These are phyloP conservation scores for Xestia xanthographa DNA, from an alignment of 2,888 invertebrate genomes.

Conservation along the genomic window DNA sequence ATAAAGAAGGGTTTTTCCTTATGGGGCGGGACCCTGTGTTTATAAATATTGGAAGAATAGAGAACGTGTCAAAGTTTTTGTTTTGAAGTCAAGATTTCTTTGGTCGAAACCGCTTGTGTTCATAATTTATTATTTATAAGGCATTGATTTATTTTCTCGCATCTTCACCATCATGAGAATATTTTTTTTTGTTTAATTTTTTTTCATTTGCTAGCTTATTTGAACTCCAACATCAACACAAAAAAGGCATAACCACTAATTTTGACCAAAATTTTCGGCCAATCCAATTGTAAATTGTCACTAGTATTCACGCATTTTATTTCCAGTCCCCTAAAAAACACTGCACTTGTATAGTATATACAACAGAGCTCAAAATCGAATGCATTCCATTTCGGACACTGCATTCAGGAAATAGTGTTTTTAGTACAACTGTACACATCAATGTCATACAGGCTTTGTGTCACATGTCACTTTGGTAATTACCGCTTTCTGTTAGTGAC, in stretches of 20 bases:
- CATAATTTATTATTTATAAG: neutral
- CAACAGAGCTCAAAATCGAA: conserved; percentile 32
- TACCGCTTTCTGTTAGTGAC: conserved; percentile 67
- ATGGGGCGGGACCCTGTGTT: neutral
- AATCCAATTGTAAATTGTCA: conserved; percentile 62
- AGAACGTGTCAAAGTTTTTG: neutral
- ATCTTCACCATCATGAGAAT: neutral
- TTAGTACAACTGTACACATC: conserved; percentile 64
- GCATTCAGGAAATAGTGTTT: conserved; percentile 38
- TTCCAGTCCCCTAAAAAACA: neutral
- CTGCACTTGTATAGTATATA: neutral
- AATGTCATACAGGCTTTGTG: conserved; percentile 65
- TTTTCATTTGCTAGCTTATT: neutral
- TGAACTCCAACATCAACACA: neutral
- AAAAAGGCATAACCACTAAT: conserved; percentile 38
- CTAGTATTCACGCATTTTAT: conserved; percentile 16
- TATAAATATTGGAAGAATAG: conserved; percentile 15
- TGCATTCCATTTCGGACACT: neutral
- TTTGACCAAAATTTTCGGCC: conserved; percentile 50
- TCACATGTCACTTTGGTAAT: conserved; percentile 72
- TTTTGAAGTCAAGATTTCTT: neutral
- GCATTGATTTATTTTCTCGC: neutral
- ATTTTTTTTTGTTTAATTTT: neutral
- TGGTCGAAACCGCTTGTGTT: neutral
- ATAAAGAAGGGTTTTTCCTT: conserved; percentile 15